phyloP scores from a whole-genome alignment of 2,888 invertebrate genomes.

The Mesoligia furuncula region DNA sequence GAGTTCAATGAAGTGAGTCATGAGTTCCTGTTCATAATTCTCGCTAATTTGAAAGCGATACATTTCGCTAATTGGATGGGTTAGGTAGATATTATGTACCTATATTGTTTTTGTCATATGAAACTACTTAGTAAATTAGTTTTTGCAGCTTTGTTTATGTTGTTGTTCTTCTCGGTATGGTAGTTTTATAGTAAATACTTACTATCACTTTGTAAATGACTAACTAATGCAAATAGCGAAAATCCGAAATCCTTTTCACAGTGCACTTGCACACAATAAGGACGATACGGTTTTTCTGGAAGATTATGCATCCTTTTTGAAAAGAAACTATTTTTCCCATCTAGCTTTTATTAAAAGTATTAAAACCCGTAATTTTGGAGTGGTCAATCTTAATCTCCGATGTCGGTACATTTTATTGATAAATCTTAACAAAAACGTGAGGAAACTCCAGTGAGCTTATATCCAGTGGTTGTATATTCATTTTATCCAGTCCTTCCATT shows the following conservation, averaged over 20 bases:
- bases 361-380: not conserved
- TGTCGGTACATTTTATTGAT: not conserved
- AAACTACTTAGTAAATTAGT: slow-evolving; percentile 41
- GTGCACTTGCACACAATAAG: not conserved
- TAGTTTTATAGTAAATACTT: not conserved
- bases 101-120: slow-evolving; percentile 28
- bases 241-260: not conserved
- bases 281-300: not conserved
- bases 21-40: slow-evolving; percentile 45
- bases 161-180: not conserved
- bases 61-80: slow-evolving; percentile 54
- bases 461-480: no score
- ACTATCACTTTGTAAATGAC: not conserved
- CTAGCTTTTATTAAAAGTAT: not conserved
- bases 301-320: not conserved
- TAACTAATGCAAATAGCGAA: not conserved
- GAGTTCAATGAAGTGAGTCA: slow-evolving; percentile 53
- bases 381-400: not conserved
- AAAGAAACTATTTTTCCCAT: not conserved
- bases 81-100: slow-evolving; percentile 11
- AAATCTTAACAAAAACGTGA: not conserved
- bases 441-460: not conserved
- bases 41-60: slow-evolving; percentile 49
- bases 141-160: slow-evolving; percentile 26
- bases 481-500: not conserved